Percentiles rank a stretch among this genome's conserved stretches.
Evolutionary conservation across 2,113 vertebrate species (phyloP).

Genomic region (Saccopteryx leptura): DNA sequence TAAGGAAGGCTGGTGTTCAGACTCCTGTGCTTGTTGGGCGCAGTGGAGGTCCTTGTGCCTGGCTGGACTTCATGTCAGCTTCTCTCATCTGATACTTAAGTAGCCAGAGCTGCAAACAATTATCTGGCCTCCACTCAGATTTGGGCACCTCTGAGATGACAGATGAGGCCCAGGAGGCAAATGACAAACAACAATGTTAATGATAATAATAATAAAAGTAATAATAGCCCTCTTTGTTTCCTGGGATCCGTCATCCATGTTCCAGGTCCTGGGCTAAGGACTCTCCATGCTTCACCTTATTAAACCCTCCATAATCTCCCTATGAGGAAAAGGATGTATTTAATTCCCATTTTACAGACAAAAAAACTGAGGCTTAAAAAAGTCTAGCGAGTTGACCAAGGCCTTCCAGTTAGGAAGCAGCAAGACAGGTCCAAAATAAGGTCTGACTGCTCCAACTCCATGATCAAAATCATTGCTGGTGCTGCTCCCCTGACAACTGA

Average conservation of each 20-base stretch:
- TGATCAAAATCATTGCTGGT: not conserved
- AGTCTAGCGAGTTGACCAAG: not conserved
- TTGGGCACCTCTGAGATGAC: not conserved
- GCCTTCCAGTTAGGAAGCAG: not conserved
- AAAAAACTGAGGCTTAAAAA: conserved; percentile 35
- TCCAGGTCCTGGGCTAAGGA: not conserved
- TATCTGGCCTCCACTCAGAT: not conserved
- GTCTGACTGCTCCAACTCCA: not conserved
- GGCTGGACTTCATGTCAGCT: not conserved
- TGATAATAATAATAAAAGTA: not conserved
- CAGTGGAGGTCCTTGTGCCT: too few relatives aligned
- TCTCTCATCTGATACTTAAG: not conserved
- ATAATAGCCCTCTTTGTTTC: not conserved
- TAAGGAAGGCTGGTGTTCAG: not conserved
- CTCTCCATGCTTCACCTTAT: not conserved
- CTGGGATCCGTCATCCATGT: not conserved
- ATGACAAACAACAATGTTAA: not conserved
- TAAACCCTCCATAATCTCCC: not conserved
- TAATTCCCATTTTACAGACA: conserved; percentile 28
- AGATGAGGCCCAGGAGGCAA: not conserved
- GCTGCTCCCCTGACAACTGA: not conserved
- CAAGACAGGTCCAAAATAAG: not conserved
- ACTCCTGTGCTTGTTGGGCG: not conserved
- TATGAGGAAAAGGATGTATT: not conserved
- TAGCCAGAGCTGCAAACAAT: not conserved